Percentiles rank a stretch among this genome's conserved stretches.
Conservation (phyloP, 2,888 invertebrate genomes). For the Junonia oenone region DNA sequence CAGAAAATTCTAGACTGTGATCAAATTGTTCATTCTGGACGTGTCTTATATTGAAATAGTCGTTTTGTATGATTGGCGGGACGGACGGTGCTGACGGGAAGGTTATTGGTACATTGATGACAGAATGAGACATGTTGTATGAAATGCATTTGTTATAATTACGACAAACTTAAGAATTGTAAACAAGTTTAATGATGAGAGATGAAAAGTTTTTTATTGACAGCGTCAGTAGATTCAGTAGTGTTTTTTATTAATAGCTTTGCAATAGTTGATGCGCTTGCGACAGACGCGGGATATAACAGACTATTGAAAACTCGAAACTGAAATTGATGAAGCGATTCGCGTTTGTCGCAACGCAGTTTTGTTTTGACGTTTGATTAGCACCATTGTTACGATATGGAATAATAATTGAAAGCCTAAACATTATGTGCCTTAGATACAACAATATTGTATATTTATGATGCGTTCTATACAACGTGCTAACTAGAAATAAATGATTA, state of each 20-base stretch:
- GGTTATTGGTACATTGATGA: constrained; percentile 42
- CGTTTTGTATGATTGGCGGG: constrained; percentile 74
- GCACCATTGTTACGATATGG: constrained; percentile 75
- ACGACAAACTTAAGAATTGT: constrained; percentile 29
- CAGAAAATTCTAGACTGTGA: constrained; percentile 79
- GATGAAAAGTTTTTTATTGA: constrained; percentile 44
- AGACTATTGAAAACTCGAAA: background rate
- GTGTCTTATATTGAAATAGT: constrained; percentile 80
- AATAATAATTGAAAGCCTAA: constrained; percentile 78
- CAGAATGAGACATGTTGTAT: constrained; percentile 51
- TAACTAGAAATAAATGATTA: constrained; percentile 76
- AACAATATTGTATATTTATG: constrained; percentile 81
- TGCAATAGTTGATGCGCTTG: constrained; percentile 48
- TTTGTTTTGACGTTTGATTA: constrained; percentile 53
- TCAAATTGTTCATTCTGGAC: constrained; percentile 77
- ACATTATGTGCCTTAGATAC: constrained; percentile 81
- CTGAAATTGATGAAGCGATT: constrained; percentile 1
- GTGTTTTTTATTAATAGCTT: constrained; percentile 61
- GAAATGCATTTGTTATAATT: constrained; percentile 61
- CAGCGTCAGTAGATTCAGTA: constrained; percentile 59
- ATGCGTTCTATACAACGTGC: constrained; percentile 80
- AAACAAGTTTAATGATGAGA: constrained; percentile 41
- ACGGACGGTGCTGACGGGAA: constrained; percentile 43
- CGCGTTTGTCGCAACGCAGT: constrained; percentile 47
- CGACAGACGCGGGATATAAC: constrained; percentile 39